Evolutionary conservation across 2,888 invertebrate genomes (phyloP), one percentile per base, ranked within the genome.

Genomic region (Apamea anceps): DNA sequence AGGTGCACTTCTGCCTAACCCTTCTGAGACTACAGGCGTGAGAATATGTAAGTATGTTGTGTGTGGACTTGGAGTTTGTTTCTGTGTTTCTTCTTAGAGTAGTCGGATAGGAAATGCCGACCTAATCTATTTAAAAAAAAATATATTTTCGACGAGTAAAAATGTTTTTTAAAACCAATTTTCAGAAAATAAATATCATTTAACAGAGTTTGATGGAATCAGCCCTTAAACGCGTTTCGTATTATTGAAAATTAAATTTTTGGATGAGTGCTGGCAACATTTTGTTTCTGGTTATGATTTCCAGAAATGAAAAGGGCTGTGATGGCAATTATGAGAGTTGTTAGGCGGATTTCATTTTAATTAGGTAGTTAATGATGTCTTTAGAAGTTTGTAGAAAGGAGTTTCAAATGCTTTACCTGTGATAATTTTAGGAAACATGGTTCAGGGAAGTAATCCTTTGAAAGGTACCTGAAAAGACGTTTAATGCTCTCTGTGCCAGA

Each of bases 241-340:
- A 60, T 73, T 77, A 72, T 68, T 68, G 75, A 72, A 80, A 84
- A 84, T 86, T 77, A 48, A 63, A 76, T 85, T 84, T 77, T 77
- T 73, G 18, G 7, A 13, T 75, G 32, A 45, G 37, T 37, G 25
- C 68, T 72, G 28, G 32, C 10, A 57, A 7, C 10, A 70, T 80
- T 86, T 82, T 75, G 66, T 65, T 66, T 66, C 67, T 75, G 66
- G 48, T 75, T 45, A 18, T 80, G 63, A 85, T 85, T 77, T 57
- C 15, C 18, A 51, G 21, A 65, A 75, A 18, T n/a, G 25, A 65
- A 80, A 72, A 51, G n/a, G n/a, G n/a, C 37, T 67, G n/a, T 63
- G 63, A 25, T 60, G 66, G 25, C 25, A 74, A 74, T 82, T 79
- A 73, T 71, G 10, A 28, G 25, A 37, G 68, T 57, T 72, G 57